Base-by-base conservation (phyloP, 2,113 vertebrate species). In the Festucalex cinctus region DNA sequence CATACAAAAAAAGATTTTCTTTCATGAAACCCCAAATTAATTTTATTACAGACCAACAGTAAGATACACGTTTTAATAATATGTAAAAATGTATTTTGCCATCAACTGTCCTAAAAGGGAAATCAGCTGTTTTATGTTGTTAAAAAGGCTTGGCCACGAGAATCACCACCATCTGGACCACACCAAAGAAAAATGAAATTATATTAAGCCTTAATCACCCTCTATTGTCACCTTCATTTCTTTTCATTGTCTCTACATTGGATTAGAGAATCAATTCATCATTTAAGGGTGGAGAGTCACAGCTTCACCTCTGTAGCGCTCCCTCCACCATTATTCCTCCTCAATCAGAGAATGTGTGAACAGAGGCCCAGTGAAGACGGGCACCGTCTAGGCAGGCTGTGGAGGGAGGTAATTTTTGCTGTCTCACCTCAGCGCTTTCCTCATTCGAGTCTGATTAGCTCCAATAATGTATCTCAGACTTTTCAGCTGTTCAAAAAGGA, bases 381-480 rank as follows among this genome's bases (percentile, higher is more conserved):
- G 72, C 69, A 73, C 5, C 13, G 69, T 73, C 56, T 61, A 63
- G 69, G 82, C 73, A 72, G 78, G 65, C 65, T 54, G 68, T 75
- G 73, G 71, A 81, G 71, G 56, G 69, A 85, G 86, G 82, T 85
- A 71, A 89, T 91, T 89, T 88, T 88, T 90, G 80, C 83, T 83
- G 89, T 91, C 81, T 90, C 89, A 91, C 88, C 88, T 90, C 88
- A 88, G 66, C 74, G 86, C 89, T 88, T 89, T 90, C 83, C 74
- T 89, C 86, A 91, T 91, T 91, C 86, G 67, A 71, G 74, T 87
- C 84, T 92, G 88, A 91, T 91, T 88, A 91, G 85, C 86, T 91
- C 86, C 84, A 89, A 88, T 89, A 91, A 90, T 89, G 86, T 90
- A 89, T 76, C 83, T 83, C 82, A 86, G 86, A 84, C 82, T 88